phyloP scores from a whole-genome alignment of 2,113 vertebrate species.

The Dolichallabes microphthalmus region DNA sequence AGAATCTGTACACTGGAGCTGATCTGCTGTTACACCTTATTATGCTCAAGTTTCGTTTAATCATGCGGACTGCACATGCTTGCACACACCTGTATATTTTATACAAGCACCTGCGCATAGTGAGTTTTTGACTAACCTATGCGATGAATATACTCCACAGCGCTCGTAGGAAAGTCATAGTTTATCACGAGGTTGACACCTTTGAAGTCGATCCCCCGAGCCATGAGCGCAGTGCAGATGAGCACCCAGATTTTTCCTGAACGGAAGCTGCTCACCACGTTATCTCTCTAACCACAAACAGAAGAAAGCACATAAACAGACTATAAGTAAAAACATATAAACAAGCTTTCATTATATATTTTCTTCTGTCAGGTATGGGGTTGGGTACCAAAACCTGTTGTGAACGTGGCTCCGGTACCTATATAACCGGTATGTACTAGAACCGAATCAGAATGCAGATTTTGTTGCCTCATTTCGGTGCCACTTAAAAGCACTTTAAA shows the following conservation, averaged over 20 bases:
- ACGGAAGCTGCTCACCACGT: slow-evolving; percentile 87
- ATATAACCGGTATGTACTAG: too few species aligned
- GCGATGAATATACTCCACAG: slow-evolving; percentile 94
- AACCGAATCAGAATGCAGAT: too few species aligned
- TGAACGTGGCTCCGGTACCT: too few species aligned
- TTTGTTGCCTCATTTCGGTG: too few species aligned
- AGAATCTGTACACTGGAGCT: neutral
- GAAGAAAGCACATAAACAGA: neutral
- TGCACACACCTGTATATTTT: neutral
- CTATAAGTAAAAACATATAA: too few species aligned
- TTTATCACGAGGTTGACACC: slow-evolving; percentile 95
- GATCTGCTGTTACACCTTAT: neutral
- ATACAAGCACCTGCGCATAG: neutral
- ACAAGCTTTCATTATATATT: too few species aligned
- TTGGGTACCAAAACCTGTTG: too few species aligned
- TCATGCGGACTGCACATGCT: neutral
- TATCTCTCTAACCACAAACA: slow-evolving; percentile 81
- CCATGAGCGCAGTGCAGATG: slow-evolving; percentile 92
- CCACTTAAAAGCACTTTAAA: too few species aligned
- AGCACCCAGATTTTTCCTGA: slow-evolving; percentile 96
- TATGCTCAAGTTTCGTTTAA: neutral
- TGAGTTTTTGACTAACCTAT: slow-evolving; percentile 77
- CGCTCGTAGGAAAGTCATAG: slow-evolving; percentile 91
- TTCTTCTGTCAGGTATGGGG: too few species aligned
- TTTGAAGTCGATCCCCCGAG: slow-evolving; percentile 97